Evolutionary conservation across 37 sponge, comb jelly and placozoan genomes (phyloP).

Genomic region (Petrosia ficiformis): DNA sequence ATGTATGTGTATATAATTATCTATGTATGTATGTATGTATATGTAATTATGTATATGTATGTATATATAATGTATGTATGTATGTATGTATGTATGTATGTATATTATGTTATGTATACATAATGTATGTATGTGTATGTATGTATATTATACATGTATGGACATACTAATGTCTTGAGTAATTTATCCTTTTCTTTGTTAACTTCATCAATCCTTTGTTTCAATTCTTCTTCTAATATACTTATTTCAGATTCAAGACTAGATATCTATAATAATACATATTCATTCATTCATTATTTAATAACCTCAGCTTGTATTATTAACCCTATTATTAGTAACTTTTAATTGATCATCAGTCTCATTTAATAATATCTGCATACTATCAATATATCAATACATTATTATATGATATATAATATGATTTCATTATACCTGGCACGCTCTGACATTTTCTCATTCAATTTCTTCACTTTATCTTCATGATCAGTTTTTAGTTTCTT

Average conservation of each 20-base stretch:
- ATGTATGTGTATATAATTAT: background rate
- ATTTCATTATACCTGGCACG: slow-evolving; percentile 30
- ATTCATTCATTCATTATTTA: background rate
- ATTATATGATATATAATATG: background rate
- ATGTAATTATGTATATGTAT: background rate
- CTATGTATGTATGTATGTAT: background rate
- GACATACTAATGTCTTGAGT: background rate
- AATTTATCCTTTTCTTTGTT: background rate
- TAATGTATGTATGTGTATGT: background rate
- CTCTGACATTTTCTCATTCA: slow-evolving; percentile 37
- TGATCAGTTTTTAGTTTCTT: slow-evolving; percentile 15
- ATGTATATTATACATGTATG: background rate
- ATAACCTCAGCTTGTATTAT: background rate
- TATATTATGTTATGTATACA: too few species aligned
- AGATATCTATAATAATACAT: slow-evolving; percentile 12
- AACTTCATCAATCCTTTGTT: background rate
- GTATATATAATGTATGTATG: background rate
- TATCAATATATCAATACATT: background rate
- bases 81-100: background rate
- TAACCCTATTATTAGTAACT: slow-evolving; percentile 9
- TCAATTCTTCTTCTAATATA: slow-evolving; percentile 20
- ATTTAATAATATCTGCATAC: slow-evolving; percentile 52
- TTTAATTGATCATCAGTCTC: slow-evolving; percentile 25
- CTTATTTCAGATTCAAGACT: slow-evolving; percentile 16
- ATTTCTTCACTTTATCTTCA: slow-evolving; percentile 34